Evolutionary conservation across 2,888 invertebrate species (phyloP).

Genomic region (Busseola fusca): DNA sequence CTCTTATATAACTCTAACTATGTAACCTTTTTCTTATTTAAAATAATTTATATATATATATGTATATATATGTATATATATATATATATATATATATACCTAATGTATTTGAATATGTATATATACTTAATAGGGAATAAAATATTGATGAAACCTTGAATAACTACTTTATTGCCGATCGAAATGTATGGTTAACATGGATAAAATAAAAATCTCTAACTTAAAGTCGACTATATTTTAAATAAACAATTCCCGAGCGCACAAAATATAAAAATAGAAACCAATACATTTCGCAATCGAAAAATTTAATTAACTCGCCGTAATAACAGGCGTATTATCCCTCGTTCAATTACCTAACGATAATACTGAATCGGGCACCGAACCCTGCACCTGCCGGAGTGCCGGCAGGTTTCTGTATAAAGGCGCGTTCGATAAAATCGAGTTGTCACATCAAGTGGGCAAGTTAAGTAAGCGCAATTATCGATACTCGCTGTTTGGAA

Average conservation of each 20-base stretch:
- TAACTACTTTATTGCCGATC: not conserved
- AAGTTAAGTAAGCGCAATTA: conserved; percentile 48
- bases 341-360: conserved; percentile 66
- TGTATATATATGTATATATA: no score
- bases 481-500: conserved; percentile 42
- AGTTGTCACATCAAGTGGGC: conserved; percentile 54
- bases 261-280: conserved; percentile 44
- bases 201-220: conserved; percentile 10
- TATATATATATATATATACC: no score
- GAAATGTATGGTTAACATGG: not conserved
- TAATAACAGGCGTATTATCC: conserved; percentile 61
- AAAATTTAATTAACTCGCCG: conserved; percentile 56
- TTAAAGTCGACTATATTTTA: not conserved
- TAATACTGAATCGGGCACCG: conserved; percentile 60
- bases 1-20: not conserved
- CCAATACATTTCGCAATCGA: conserved; percentile 55
- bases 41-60: no score
- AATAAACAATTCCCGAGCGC: not conserved
- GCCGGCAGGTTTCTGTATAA: conserved; percentile 59
- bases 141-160: not conserved
- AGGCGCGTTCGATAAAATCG: conserved; percentile 62
- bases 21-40: not conserved
- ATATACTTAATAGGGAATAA: not conserved
- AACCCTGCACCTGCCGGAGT: conserved; percentile 61
- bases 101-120: no score